Conservation (phyloP, 2,888 invertebrate species). For the Tenthredo scrophulariae region DNA sequence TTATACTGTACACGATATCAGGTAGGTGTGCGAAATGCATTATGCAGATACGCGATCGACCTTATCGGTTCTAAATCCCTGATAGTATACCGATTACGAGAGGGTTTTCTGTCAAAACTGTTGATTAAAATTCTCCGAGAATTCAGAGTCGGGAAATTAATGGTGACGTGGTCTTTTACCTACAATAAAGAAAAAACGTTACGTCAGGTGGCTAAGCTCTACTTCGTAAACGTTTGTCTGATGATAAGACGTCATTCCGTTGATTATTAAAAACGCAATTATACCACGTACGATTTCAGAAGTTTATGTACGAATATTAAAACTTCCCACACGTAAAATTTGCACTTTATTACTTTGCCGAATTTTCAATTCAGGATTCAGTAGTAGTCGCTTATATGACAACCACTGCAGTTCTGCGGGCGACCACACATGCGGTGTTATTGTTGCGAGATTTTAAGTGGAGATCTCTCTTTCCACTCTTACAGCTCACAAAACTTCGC, state of each 20-base stretch:
- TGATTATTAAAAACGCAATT: neutral
- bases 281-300: neutral
- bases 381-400: constrained; percentile 50
- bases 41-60: neutral
- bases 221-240: neutral
- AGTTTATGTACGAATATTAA: neutral
- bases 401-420: constrained; percentile 52
- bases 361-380: neutral
- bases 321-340: neutral
- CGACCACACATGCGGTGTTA: constrained; percentile 73
- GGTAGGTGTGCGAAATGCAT: neutral
- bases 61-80: neutral
- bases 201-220: constrained; percentile 2
- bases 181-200: neutral
- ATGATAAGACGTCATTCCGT: constrained; percentile 1
- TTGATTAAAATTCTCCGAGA: neutral
- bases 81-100: too few species aligned
- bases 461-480: constrained; percentile 64
- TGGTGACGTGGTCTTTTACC: constrained; percentile 3
- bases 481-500: constrained; percentile 44
- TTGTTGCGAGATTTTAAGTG: constrained; percentile 69
- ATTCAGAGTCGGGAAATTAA: neutral
- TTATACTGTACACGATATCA: too few species aligned
- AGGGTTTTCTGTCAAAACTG: neutral
- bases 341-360: neutral